A percentile compares a stretch with the other conserved stretches of the same genome.
Conservation (phyloP, 2,113 vertebrate genomes). For the Macquaria ambigua region DNA sequence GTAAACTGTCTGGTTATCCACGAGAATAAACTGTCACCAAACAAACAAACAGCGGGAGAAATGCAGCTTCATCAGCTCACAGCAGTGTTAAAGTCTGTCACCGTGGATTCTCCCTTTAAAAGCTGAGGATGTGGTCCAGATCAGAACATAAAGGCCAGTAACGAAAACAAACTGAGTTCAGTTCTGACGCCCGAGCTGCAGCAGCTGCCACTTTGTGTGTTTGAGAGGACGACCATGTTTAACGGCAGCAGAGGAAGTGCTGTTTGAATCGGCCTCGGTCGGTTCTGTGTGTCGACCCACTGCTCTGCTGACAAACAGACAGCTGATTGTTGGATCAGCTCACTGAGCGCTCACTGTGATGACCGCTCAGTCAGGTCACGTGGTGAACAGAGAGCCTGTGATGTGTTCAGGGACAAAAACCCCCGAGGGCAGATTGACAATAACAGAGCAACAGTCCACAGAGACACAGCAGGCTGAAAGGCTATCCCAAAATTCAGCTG, state of each 20-base stretch:
- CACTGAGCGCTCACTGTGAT: slow-evolving; percentile 60
- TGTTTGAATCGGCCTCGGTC: background rate
- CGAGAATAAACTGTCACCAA: background rate
- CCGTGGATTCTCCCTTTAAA: background rate
- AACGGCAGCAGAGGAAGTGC: slow-evolving; percentile 20
- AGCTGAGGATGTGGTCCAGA: background rate
- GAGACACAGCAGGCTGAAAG: background rate
- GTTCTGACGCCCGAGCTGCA: background rate
- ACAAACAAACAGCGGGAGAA: background rate
- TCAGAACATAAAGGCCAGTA: background rate
- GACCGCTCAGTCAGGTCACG: slow-evolving; percentile 43
- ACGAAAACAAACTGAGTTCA: background rate
- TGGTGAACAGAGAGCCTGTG: slow-evolving; percentile 40
- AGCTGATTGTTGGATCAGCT: slow-evolving; percentile 67
- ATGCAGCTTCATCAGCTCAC: background rate
- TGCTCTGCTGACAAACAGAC: slow-evolving; percentile 65
- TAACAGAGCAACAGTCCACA: background rate
- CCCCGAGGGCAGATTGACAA: slow-evolving; percentile 25
- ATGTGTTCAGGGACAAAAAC: slow-evolving; percentile 56
- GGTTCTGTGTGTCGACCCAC: slow-evolving; percentile 58
- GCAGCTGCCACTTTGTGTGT: slow-evolving; percentile 25
- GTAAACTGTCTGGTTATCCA: background rate
- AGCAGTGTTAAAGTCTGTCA: too few relatives aligned
- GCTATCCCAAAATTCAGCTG: background rate
- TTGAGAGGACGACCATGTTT: slow-evolving; percentile 26